phyloP scores from a whole-genome alignment of 2,113 vertebrate species.

The Pteruthius melanotis region DNA sequence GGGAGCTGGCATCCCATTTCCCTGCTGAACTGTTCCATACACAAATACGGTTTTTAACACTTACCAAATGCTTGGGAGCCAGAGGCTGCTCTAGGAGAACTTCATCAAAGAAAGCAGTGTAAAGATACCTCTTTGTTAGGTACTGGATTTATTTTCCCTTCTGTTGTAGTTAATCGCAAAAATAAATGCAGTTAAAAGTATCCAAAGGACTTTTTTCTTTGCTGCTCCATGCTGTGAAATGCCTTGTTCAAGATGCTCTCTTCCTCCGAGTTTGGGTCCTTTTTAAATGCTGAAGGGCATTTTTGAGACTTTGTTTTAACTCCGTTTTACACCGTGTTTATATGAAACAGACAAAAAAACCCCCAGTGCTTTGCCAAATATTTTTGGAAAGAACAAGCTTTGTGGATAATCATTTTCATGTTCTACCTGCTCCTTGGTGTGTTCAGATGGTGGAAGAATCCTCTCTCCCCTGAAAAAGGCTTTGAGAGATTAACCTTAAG shows the following conservation, averaged over 20 bases:
- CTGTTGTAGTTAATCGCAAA: neutral
- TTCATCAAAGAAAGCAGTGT: neutral
- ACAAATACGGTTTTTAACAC: neutral
- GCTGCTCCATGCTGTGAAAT: neutral
- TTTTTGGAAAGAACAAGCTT: slow-evolving; percentile 4
- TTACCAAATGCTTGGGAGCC: neutral
- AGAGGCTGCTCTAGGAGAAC: neutral
- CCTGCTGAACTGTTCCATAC: neutral
- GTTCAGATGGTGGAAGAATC: neutral
- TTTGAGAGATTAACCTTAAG: neutral
- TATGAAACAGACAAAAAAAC: neutral
- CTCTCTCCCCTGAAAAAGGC: neutral
- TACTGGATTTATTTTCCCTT: neutral
- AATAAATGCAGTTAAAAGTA: neutral
- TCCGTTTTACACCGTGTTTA: neutral
- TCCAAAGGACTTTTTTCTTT: neutral
- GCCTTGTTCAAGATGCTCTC: neutral
- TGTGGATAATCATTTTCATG: neutral
- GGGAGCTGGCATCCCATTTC: neutral
- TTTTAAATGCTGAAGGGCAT: slow-evolving; percentile 13
- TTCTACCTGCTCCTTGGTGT: slow-evolving; percentile 5
- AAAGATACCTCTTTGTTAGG: neutral
- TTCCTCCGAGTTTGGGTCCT: neutral
- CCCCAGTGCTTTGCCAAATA: neutral
- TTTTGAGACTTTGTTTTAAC: slow-evolving; percentile 1